Percentiles rank a stretch among this genome's conserved stretches.
Conservation (phyloP, 2,888 invertebrate genomes). For the Ophioninae sp. region DNA sequence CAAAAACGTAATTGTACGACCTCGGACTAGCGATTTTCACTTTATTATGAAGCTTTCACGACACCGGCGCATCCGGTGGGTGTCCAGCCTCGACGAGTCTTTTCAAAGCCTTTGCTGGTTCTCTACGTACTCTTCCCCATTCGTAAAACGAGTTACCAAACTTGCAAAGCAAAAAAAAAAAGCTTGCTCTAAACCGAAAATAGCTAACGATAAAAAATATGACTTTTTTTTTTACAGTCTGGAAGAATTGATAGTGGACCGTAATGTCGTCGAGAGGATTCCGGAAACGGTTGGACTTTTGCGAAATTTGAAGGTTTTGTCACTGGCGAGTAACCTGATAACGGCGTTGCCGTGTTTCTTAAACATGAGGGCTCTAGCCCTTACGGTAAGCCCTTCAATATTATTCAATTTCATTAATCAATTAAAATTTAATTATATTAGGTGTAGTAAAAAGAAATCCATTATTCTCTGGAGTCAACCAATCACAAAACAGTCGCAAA, state of each 20-base stretch:
- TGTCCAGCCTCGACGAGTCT: slow-evolving; percentile 22
- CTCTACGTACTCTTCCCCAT: slow-evolving; percentile 39
- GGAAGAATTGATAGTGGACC: slow-evolving; percentile 87
- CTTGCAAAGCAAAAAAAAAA: slow-evolving; percentile 5
- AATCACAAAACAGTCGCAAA: too few relatives aligned
- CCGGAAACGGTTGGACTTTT: slow-evolving; percentile 84
- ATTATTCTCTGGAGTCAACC: too few relatives aligned
- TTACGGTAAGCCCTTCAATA: slow-evolving; percentile 80
- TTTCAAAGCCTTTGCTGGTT: slow-evolving; percentile 59
- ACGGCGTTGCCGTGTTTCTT: slow-evolving; percentile 81
- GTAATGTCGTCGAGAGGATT: slow-evolving; percentile 87
- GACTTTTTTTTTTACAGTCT: slow-evolving; percentile 82
- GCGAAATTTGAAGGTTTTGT: slow-evolving; percentile 84
- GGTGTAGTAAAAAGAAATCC: too few relatives aligned
- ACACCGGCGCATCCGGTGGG: slow-evolving; percentile 58
- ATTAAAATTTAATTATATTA: too few relatives aligned
- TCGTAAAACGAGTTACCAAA: slow-evolving; percentile 9
- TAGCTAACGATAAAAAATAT: not conserved
- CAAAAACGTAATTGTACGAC: slow-evolving; percentile 35
- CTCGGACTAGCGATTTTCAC: slow-evolving; percentile 48
- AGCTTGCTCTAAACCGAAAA: not conserved
- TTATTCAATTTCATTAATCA: too few relatives aligned
- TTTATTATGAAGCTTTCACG: slow-evolving; percentile 60
- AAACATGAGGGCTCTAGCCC: slow-evolving; percentile 83
- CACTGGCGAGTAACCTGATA: slow-evolving; percentile 84